phyloP scores from a whole-genome alignment of 23 tunicate genomes.

The Ciona savignyi region DNA sequence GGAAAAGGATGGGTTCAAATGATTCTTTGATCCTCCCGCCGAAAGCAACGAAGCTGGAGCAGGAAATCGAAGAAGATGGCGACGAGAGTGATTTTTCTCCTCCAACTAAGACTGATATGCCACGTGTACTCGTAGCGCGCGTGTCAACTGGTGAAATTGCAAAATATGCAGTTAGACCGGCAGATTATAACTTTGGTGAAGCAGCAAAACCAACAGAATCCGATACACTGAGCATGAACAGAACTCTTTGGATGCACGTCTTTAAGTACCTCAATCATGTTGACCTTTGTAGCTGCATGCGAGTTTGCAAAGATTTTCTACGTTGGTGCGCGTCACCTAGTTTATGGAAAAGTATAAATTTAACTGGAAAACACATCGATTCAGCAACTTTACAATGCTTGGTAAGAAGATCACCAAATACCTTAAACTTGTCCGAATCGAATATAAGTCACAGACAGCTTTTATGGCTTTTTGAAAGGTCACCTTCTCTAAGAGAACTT shows the following conservation, averaged over 20 bases:
- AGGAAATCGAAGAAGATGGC: constrained; percentile 10
- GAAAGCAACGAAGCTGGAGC: constrained; percentile 39
- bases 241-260: constrained; percentile 7
- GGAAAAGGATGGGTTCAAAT: constrained; percentile 4
- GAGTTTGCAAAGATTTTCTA: constrained; percentile 69
- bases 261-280: constrained; percentile 21
- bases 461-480: constrained; percentile 65
- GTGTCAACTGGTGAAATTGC: constrained; percentile 11
- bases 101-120: constrained; percentile 5
- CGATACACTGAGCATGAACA: background rate
- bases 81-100: constrained; percentile 1
- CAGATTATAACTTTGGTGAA: background rate
- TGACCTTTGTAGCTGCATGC: constrained; percentile 63
- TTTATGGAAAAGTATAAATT: constrained; percentile 46
- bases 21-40: constrained; percentile 23
- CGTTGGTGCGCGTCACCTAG: constrained; percentile 34
- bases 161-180: constrained; percentile 32
- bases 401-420: constrained; percentile 44
- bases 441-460: constrained; percentile 64
- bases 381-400: constrained; percentile 40
- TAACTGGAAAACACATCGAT: constrained; percentile 33
- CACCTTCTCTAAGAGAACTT: constrained; percentile 54
- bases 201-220: background rate
- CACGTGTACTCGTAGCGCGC: constrained; percentile 20
- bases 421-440: constrained; percentile 59